Base-by-base conservation (phyloP, 2,888 invertebrate genomes). In the Rhamnusium bicolor region DNA sequence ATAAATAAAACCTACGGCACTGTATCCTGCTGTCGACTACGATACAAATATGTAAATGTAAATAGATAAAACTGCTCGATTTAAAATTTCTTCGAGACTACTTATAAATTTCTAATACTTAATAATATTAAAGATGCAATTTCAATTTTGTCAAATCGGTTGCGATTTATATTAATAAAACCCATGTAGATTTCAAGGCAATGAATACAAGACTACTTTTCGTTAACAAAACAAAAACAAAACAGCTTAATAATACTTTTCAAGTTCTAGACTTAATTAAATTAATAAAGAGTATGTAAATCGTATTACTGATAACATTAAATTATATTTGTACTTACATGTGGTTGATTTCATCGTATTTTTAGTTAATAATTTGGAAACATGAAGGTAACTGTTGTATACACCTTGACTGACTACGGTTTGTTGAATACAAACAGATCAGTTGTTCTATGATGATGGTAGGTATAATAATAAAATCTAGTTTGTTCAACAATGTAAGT, bases 391-490 rank as follows among this genome's bases (percentile, higher is more conserved):
- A 71, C 61, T 61, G 71, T 58, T 8, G 46, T 21, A 32, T 63
- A 16, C 53, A 67, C 60, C 56, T 61, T 46, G 60, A 71, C 71
- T 60, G 62, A 46, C 53, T 62, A 46, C 58, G 46, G 19, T 67
- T 60, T 46, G 61, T 56, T 21, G 46, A 67, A 71, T 61, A 61
- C 21, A 61, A 61, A 58, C 53, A 46, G 46, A 46, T 53, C 54
- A 51, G 46, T 51, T 58, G 49, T 63, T 53, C 65, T 65, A 53
- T 32, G 18, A 47, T 62, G 24, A 47, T 63, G 47, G 62, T 63
- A 29, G 62, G 62, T 62, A 62, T 47, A 65, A 65, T 53, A 46
- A 51, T 51, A 54, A 63, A 65, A 65, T 65, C 53, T 65, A 65
- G 65, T 65, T 65, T 65, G n/a, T n/a, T n/a, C n/a, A n/a, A n/a